These are phyloP conservation scores for Plebejus argus DNA, from an alignment of 2,888 invertebrate species.

Conservation along the genomic window DNA sequence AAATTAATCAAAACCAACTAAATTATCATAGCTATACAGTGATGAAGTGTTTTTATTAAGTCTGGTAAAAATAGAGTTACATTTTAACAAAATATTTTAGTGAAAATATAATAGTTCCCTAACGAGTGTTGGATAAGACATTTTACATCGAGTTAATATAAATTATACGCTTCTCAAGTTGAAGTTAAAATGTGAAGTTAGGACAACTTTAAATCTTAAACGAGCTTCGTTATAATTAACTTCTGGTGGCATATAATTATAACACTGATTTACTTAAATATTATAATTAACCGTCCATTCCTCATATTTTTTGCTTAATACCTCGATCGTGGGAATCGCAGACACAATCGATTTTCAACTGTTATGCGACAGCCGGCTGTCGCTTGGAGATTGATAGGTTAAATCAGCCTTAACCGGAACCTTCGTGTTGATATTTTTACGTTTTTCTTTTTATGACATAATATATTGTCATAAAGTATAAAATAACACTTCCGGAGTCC, in stretches of 20 bases:
- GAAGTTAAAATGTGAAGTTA: slow-evolving; percentile 13
- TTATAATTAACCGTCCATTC: not conserved
- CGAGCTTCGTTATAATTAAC: slow-evolving; percentile 20
- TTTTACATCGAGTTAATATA: slow-evolving; percentile 17
- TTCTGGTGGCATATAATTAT: slow-evolving; percentile 14
- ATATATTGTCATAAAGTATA: too few relatives aligned
- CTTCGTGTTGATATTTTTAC: not conserved
- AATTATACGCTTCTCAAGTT: slow-evolving; percentile 13
- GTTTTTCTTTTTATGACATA: not conserved
- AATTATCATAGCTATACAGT: too few relatives aligned
- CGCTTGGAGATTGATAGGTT: too few relatives aligned
- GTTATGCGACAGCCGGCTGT: too few relatives aligned
- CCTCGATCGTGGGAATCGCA: too few relatives aligned
- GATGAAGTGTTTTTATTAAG: not conserved
- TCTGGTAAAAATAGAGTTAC: not conserved
- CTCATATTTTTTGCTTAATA: not conserved
- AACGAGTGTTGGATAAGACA: slow-evolving; percentile 19
- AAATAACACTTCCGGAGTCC: too few relatives aligned
- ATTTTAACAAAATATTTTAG: not conserved
- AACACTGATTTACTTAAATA: slow-evolving; percentile 14
- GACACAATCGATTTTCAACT: too few relatives aligned
- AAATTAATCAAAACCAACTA: too few relatives aligned
- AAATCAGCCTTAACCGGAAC: not conserved
- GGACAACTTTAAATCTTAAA: slow-evolving; percentile 18
- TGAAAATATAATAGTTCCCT: not conserved